Conservation (phyloP, 1,140 invertebrate genomes). For the Plutomurus gul region DNA sequence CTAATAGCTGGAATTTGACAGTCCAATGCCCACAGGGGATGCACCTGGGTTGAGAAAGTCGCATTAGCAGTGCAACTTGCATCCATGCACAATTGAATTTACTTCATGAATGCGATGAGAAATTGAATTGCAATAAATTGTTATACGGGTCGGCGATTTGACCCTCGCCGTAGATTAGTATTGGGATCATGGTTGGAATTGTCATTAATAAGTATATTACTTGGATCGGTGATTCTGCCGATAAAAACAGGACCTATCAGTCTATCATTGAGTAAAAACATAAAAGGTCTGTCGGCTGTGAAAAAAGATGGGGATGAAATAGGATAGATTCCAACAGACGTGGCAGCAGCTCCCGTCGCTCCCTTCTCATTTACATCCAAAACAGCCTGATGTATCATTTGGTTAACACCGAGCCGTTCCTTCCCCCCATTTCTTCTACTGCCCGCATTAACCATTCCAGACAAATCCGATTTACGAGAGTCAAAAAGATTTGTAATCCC, state of each 20-base stretch:
- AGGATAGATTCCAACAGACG: constrained; percentile 32
- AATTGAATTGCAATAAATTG: too few species aligned
- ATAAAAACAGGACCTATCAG: constrained; percentile 44
- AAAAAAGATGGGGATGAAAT: constrained; percentile 48
- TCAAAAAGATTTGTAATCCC: constrained; percentile 40
- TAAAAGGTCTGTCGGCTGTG: constrained; percentile 37
- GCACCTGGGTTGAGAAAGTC: too few species aligned
- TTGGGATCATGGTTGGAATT: not conserved
- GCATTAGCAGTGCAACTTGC: too few species aligned
- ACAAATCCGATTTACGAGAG: constrained; percentile 9
- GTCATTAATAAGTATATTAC: not conserved
- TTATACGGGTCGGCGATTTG: too few species aligned
- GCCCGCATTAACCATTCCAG: not conserved
- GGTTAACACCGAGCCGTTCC: constrained; percentile 21
- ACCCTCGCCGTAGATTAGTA: too few species aligned
- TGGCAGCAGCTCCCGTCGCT: constrained; percentile 37
- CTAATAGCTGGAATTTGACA: too few species aligned
- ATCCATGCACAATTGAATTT: too few species aligned
- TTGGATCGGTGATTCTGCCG: constrained; percentile 42
- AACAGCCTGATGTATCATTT: constrained; percentile 40
- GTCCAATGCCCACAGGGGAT: too few species aligned
- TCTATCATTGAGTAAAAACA: constrained; percentile 43
- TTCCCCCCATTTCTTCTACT: not conserved
- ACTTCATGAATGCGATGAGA: too few species aligned
- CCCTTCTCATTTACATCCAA: constrained; percentile 45